Percentiles rank a stretch among this genome's conserved stretches.
phyloP scores from a whole-genome alignment of 1,140 invertebrate species.

The Anoplolepis gracilipes region DNA sequence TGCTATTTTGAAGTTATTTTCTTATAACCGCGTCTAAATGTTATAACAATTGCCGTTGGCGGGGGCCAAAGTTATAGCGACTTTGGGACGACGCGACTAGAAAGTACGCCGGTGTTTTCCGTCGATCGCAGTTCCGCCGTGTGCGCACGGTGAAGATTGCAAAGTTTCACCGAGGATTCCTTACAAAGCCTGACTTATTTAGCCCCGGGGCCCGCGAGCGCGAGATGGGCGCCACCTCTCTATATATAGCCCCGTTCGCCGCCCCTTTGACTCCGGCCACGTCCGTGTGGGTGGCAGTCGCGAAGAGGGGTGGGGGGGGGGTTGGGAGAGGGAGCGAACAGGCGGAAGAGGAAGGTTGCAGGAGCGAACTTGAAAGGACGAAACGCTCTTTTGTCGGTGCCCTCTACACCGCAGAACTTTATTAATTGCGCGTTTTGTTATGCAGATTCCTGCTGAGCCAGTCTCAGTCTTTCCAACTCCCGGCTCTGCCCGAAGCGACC shows the following conservation, averaged over 20 bases:
- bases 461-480: constrained; percentile 69
- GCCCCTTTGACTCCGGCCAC: constrained; percentile 41
- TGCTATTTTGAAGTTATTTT: no score
- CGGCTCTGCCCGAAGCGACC: constrained; percentile 67
- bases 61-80: constrained; percentile 29
- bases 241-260: constrained; percentile 22
- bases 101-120: constrained; percentile 37
- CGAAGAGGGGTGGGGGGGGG: background rate
- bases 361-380: constrained; percentile 81
- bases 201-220: constrained; percentile 69
- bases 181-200: constrained; percentile 84
- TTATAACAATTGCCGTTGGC: constrained; percentile 43
- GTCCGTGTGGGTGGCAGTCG: background rate
- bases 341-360: constrained; percentile 71
- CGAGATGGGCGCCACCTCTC: constrained; percentile 51
- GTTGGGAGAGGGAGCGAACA: constrained; percentile 22
- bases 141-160: constrained; percentile 73
- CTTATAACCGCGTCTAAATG: background rate
- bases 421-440: constrained; percentile 86
- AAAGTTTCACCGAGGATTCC: constrained; percentile 80
- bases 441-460: constrained; percentile 82
- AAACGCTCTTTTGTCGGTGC: constrained; percentile 83
- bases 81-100: constrained; percentile 26
- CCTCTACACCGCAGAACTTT: constrained; percentile 81
- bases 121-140: constrained; percentile 52